phyloP scores from a whole-genome alignment of 2,888 invertebrate genomes.

The Idaea dimidiata region DNA sequence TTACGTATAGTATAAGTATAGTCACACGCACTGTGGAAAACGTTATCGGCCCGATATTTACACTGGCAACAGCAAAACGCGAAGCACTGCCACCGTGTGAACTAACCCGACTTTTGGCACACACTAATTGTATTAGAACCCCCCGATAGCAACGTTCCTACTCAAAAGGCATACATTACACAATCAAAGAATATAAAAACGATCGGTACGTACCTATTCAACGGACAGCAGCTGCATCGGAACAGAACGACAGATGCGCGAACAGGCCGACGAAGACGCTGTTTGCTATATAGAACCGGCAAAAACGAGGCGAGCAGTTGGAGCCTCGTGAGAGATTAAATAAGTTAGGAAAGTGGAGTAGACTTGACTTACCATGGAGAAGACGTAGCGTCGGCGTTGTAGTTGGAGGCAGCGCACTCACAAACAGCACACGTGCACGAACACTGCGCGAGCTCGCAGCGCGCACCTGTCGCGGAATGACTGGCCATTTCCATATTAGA shows the following conservation, averaged over 20 bases:
- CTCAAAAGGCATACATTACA: constrained; percentile 50
- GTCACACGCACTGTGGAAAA: constrained; percentile 68
- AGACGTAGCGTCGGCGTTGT: constrained; percentile 41
- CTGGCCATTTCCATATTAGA: constrained; percentile 71
- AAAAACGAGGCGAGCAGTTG: constrained; percentile 50
- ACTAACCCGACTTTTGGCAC: constrained; percentile 39
- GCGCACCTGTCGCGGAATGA: constrained; percentile 79
- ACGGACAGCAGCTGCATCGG: constrained; percentile 67
- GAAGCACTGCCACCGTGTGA: constrained; percentile 63
- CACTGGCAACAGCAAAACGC: constrained; percentile 67
- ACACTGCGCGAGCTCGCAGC: constrained; percentile 73
- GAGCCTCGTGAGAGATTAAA: constrained; percentile 40
- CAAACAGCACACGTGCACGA: constrained; percentile 79
- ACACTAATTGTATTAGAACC: constrained; percentile 56
- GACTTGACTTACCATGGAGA: constrained; percentile 66
- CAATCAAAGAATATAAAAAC: constrained; percentile 53
- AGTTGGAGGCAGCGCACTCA: constrained; percentile 68
- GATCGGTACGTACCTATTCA: constrained; percentile 64
- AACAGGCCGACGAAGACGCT: constrained; percentile 50
- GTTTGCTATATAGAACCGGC: constrained; percentile 48
- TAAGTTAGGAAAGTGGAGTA: constrained; percentile 37
- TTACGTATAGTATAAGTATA: constrained; percentile 27
- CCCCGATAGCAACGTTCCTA: constrained; percentile 35
- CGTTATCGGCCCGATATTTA: constrained; percentile 75
- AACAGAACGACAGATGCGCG: constrained; percentile 73